Evolutionary conservation across 1,140 invertebrate genomes (phyloP).

Genomic region (Oryzaephilus surinamensis): DNA sequence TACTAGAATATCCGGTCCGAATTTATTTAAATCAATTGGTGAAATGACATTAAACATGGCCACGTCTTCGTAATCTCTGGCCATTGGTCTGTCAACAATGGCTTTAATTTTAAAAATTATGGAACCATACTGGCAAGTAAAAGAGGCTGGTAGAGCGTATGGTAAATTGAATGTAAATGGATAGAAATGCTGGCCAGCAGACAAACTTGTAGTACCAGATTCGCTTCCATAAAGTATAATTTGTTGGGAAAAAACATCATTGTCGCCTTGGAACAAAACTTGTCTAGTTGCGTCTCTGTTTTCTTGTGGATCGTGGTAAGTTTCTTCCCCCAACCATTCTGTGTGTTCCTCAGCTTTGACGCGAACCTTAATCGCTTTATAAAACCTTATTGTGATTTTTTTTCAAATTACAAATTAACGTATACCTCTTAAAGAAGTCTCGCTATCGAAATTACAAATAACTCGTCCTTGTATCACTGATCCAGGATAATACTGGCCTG

Average conservation of each 20-base stretch:
- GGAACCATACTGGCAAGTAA: slow-evolving; percentile 16
- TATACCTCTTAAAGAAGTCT: no score
- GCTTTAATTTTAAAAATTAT: slow-evolving; percentile 18
- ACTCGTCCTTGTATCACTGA: not conserved
- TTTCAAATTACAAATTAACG: not conserved
- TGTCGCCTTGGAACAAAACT: not conserved
- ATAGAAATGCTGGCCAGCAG: slow-evolving; percentile 20
- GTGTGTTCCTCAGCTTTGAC: not conserved
- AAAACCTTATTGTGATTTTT: not conserved
- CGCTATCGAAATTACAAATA: not conserved
- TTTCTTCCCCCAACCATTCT: no score
- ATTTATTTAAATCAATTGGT: slow-evolving; percentile 17
- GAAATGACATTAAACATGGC: slow-evolving; percentile 15
- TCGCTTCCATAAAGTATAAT: not conserved
- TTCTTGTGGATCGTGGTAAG: no score
- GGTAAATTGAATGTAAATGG: slow-evolving; percentile 18
- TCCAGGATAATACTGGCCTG: not conserved
- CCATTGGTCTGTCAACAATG: slow-evolving; percentile 20
- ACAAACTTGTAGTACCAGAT: slow-evolving; percentile 10
- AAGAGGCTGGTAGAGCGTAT: slow-evolving; percentile 17
- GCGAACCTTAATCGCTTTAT: no score
- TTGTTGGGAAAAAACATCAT: not conserved
- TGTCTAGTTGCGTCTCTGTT: not conserved
- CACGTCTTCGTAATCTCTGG: slow-evolving; percentile 20
- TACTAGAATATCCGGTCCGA: slow-evolving; percentile 5